phyloP scores from a whole-genome alignment of 1,140 invertebrate species.

The Ips nitidus region DNA sequence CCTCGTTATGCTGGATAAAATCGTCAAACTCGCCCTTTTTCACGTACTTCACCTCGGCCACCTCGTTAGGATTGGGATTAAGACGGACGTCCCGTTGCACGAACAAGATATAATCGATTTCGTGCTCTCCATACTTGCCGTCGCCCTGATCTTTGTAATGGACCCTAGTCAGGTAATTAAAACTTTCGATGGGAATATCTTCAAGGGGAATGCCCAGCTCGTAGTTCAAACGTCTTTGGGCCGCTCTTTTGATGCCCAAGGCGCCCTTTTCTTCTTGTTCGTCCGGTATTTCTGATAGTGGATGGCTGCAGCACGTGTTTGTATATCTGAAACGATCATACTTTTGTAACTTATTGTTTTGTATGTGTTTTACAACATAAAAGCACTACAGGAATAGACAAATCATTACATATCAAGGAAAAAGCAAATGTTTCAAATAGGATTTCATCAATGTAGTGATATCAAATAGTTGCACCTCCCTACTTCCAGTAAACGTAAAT shows the following conservation, averaged over 20 bases:
- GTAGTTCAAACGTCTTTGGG: slow-evolving; percentile 78
- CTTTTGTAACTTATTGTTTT: slow-evolving; percentile 56
- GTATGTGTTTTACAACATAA: slow-evolving; percentile 51
- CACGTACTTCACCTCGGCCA: slow-evolving; percentile 79
- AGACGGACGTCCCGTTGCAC: slow-evolving; percentile 74
- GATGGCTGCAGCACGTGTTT: slow-evolving; percentile 98
- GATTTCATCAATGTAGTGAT: not conserved
- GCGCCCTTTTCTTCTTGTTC: slow-evolving; percentile 79
- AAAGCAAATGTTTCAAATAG: too few species aligned
- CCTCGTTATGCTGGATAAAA: slow-evolving; percentile 64
- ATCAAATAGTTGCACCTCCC: too few species aligned
- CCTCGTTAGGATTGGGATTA: slow-evolving; percentile 85
- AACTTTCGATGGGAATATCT: slow-evolving; percentile 66
- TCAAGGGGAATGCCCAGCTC: slow-evolving; percentile 79
- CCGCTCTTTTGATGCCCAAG: slow-evolving; percentile 77
- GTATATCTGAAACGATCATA: slow-evolving; percentile 74
- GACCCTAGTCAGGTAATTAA: slow-evolving; percentile 84
- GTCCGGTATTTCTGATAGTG: slow-evolving; percentile 71
- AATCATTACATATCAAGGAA: not conserved
- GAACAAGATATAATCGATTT: slow-evolving; percentile 94
- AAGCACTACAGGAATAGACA: not conserved
- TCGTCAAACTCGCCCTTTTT: slow-evolving; percentile 66
- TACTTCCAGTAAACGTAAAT: too few species aligned
- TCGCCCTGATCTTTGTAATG: slow-evolving; percentile 76
- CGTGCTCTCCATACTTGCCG: slow-evolving; percentile 91